Percentiles rank a stretch among this genome's conserved stretches.
Evolutionary conservation across 2,888 invertebrate species (phyloP).

Genomic region (Cantharis lateralis): DNA sequence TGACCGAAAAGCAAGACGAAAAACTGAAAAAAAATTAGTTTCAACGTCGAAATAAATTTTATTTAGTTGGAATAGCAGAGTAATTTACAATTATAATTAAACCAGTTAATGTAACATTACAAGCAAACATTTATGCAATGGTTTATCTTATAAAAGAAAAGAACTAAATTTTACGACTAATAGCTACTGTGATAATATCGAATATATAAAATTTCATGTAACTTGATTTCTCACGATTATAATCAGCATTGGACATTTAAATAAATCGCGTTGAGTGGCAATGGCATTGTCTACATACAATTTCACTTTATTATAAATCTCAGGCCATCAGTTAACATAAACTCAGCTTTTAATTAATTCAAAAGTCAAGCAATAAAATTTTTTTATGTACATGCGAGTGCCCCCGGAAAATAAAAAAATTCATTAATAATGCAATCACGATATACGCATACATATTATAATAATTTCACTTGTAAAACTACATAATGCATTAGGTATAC

Average conservation of each 20-base stretch:
- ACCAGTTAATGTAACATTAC: not conserved
- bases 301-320: conserved; percentile 9
- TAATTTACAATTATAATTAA: not conserved
- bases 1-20: no score
- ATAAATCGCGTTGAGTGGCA: conserved; percentile 16
- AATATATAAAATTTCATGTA: not conserved
- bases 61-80: not conserved
- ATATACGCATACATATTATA: not conserved
- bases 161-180: not conserved
- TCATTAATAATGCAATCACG: conserved; percentile 7
- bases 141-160: not conserved
- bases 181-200: not conserved
- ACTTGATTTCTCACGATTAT: conserved; percentile 12
- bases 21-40: not conserved
- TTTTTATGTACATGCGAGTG: not conserved
- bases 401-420: not conserved
- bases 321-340: conserved; percentile 6
- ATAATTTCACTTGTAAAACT: not conserved
- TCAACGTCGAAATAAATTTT: not conserved
- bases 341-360: conserved; percentile 11
- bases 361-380: not conserved
- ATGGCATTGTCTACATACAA: conserved; percentile 12
- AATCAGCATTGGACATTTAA: conserved; percentile 3
- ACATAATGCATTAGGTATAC: not conserved
- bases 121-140: not conserved